Base-by-base conservation (phyloP, 1,140 invertebrate genomes). In the Nebria ingens region DNA sequence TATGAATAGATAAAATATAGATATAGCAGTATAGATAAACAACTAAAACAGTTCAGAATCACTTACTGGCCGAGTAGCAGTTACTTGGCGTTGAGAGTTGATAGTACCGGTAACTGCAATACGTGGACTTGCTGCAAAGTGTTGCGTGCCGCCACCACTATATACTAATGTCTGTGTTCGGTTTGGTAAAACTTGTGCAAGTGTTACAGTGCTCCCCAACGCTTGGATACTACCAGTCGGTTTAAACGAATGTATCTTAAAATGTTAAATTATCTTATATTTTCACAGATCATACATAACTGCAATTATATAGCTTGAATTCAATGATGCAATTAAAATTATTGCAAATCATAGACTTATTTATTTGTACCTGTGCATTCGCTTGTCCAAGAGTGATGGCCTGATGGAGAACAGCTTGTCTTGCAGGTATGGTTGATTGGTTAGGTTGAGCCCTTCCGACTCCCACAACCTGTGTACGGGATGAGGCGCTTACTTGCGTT, bases 131-230 rank as follows among this genome's bases (percentile, higher is more conserved):
- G 67, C 53, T 3, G 63, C 60, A 60, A 69, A 67, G 25, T 68
- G 68, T 4, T 59, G 51, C 15, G 50, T 62, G 9, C 59, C 61
- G 53, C 60, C 63, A 23, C 64, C 55, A n/a, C 59, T 62, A 53
- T 69, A 70, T 42, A 71, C 68, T 19, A 71, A 62, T 15, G 68
- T 63, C 58, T 71, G 69, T 21, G 68, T 65, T n/a, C 69, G 42
- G 17, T 61, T 22, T 22, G 69, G 68, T 12, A 68, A 38, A 19
- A 69, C 65, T 60, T 69, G 69, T 9, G 69, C 63, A 22, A 71
- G 51, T 13, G 67, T 65, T 9, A 69, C 66, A 15, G 66, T 60
- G 58, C 55, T 64, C 1, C 64, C 65, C 19, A 69, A 52, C n/a
- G 64, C 52, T 57, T 68, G 67, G 49, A 69, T 63, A 25, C 56